phyloP scores from a whole-genome alignment of 2,888 invertebrate genomes.

The Dolichomitus sp. region DNA sequence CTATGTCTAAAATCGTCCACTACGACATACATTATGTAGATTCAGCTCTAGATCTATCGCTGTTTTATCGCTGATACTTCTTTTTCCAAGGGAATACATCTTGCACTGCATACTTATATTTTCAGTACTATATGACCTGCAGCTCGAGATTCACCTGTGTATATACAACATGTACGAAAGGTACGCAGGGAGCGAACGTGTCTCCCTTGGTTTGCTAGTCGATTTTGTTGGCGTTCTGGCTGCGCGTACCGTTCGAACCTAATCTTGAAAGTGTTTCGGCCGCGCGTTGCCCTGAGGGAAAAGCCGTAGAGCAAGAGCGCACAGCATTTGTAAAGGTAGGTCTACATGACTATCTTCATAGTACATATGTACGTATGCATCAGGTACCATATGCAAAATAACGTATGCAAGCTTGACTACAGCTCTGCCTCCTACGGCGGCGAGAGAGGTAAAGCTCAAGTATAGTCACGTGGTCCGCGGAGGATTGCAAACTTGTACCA shows the following conservation, averaged over 20 bases:
- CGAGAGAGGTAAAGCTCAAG: slow-evolving; percentile 28
- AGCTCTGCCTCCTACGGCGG: neutral
- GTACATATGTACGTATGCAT: slow-evolving; percentile 9
- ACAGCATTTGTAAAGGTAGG: slow-evolving; percentile 15
- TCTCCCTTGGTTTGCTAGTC: slow-evolving; percentile 77
- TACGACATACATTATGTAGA: neutral
- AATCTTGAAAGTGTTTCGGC: slow-evolving; percentile 83
- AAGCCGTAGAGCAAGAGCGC: slow-evolving; percentile 50
- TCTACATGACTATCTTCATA: slow-evolving; percentile 21
- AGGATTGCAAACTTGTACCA: slow-evolving; percentile 63
- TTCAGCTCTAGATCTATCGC: too few species aligned
- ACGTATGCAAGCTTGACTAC: slow-evolving; percentile 34
- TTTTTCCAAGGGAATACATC: neutral
- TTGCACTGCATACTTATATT: slow-evolving; percentile 3
- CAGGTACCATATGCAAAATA: slow-evolving; percentile 6
- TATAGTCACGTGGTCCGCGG: slow-evolving; percentile 43
- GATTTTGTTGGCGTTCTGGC: slow-evolving; percentile 69
- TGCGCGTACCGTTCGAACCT: slow-evolving; percentile 74
- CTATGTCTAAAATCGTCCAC: too few species aligned
- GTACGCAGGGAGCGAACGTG: slow-evolving; percentile 58
- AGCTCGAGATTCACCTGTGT: slow-evolving; percentile 66
- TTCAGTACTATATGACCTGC: slow-evolving; percentile 16
- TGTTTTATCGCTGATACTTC: too few species aligned
- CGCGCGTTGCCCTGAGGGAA: slow-evolving; percentile 76
- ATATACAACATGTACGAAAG: slow-evolving; percentile 75